A percentile compares a stretch with the other conserved stretches of the same genome.
Evolutionary conservation across 1,140 invertebrate genomes (phyloP).

Genomic region (Papilio helenus): DNA sequence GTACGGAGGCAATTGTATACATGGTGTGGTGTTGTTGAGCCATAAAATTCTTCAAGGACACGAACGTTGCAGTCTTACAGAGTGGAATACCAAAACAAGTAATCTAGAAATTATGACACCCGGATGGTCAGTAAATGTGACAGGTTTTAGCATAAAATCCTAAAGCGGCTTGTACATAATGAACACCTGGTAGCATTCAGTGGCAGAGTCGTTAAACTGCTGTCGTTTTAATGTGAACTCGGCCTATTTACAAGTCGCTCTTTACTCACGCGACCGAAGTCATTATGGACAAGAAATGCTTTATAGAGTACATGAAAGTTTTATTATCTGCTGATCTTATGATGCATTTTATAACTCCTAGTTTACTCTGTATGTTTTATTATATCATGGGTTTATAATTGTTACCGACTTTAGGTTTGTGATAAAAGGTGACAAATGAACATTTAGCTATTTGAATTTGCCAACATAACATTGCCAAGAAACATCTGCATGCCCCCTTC

Average conservation of each 20-base stretch:
- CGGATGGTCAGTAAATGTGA: slow-evolving; percentile 9
- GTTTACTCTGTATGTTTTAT: not conserved
- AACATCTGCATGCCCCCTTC: too few species aligned
- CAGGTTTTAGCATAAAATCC: slow-evolving; percentile 22
- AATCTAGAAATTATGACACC: not conserved
- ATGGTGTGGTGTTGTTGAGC: too few species aligned
- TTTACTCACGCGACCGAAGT: slow-evolving; percentile 18
- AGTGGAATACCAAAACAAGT: not conserved
- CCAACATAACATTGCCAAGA: too few species aligned
- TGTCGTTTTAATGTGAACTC: slow-evolving; percentile 29
- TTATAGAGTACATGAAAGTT: slow-evolving; percentile 30
- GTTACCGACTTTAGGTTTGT: not conserved
- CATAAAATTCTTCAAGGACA: too few species aligned
- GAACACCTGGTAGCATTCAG: slow-evolving; percentile 12
- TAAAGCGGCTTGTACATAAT: slow-evolving; percentile 17
- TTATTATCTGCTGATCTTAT: slow-evolving; percentile 9
- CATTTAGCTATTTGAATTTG: too few species aligned
- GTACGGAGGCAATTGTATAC: too few species aligned
- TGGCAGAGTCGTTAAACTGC: slow-evolving; percentile 13
- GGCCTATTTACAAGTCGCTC: slow-evolving; percentile 34
- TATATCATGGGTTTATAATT: not conserved
- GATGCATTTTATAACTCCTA: slow-evolving; percentile 2
- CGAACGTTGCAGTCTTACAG: not conserved
- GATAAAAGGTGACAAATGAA: too few species aligned
- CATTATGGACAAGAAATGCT: slow-evolving; percentile 25